phyloP scores from a whole-genome alignment of 2,888 invertebrate species.

The Caenorhabditis doughertyi region DNA sequence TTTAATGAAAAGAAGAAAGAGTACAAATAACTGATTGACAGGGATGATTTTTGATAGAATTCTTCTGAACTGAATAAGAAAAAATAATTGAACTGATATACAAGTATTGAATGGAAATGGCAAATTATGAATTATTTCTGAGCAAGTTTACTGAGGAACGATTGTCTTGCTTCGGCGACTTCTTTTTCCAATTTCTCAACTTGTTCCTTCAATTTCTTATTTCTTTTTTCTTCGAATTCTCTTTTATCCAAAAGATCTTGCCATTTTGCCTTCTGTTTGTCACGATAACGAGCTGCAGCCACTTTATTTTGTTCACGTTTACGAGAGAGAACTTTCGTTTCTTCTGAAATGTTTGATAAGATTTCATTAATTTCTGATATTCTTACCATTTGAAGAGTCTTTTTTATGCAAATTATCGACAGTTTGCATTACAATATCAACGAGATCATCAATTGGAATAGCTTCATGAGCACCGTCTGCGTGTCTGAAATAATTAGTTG shows the following conservation, averaged over 20 bases:
- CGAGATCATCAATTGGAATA: conserved; percentile 65
- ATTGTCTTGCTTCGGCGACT: conserved; percentile 31
- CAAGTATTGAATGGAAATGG: conserved; percentile 34
- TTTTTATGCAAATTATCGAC: conserved; percentile 57
- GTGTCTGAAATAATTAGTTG: conserved; percentile 32
- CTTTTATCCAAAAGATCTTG: conserved; percentile 39
- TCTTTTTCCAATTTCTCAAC: conserved; percentile 48
- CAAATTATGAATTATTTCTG: conserved; percentile 13
- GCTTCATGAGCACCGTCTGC: conserved; percentile 58
- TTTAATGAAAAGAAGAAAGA: neutral
- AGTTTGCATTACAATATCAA: conserved; percentile 66
- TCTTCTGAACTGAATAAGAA: neutral
- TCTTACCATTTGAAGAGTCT: conserved; percentile 14
- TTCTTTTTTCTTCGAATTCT: conserved; percentile 43
- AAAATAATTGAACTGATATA: conserved; percentile 52
- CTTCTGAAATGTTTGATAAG: conserved; percentile 48
- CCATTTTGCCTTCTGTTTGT: conserved; percentile 66
- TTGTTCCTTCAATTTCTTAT: conserved; percentile 33
- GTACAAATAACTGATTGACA: conserved; percentile 14
- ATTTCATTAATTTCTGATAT: neutral
- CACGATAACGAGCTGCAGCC: conserved; percentile 68
- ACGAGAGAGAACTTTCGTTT: conserved; percentile 41
- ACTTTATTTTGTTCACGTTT: conserved; percentile 68
- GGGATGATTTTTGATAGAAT: neutral
- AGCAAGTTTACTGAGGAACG: conserved; percentile 13